Evolutionary conservation across 2,113 vertebrate species (phyloP).

Genomic region (Ondatra zibethicus): DNA sequence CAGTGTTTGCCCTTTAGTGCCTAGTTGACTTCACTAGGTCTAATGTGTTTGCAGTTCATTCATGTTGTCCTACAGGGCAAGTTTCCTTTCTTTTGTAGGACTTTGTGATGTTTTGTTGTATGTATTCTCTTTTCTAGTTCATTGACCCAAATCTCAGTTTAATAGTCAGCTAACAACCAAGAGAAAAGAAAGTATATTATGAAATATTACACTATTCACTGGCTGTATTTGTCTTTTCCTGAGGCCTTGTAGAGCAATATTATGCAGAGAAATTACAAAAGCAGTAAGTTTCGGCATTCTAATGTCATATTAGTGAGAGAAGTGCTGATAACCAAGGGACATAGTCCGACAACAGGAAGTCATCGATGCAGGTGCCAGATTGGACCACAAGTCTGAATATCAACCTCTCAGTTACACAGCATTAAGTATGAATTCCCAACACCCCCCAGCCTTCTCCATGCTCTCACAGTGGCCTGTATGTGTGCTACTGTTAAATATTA

Average conservation of each 20-base stretch:
- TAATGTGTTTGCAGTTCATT: not conserved
- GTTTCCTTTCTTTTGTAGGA: not conserved
- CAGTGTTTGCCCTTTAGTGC: not conserved
- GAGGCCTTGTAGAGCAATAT: not conserved
- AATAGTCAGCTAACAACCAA: not conserved
- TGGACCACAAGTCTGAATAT: not conserved
- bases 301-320: not conserved
- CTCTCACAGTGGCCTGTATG: not conserved
- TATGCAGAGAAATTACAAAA: not conserved
- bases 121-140: not conserved
- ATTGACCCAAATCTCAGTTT: not conserved
- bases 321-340: not conserved
- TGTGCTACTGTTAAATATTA: not conserved
- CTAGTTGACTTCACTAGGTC: not conserved
- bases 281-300: not conserved
- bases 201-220: not conserved
- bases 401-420: not conserved
- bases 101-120: not conserved
- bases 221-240: not conserved
- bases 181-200: not conserved
- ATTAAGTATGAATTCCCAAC: not conserved
- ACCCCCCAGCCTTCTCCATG: not conserved
- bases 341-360: not conserved
- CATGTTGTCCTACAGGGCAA: not conserved
- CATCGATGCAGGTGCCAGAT: not conserved